Conservation (phyloP, 2,888 invertebrate species). For the Drosophila yooni region DNA sequence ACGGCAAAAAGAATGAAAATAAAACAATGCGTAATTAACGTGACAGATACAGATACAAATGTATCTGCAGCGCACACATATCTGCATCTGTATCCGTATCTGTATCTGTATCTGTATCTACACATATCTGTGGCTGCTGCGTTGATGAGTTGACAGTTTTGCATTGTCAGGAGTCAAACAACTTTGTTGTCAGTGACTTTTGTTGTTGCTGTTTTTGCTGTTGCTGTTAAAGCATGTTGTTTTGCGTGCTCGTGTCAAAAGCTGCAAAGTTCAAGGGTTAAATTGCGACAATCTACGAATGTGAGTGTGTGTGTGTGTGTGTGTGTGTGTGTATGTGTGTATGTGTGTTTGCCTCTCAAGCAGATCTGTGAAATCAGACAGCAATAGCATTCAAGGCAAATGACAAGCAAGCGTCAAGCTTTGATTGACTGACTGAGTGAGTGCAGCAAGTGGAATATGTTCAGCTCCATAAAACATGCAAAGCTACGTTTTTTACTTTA, state of each 20-base stretch:
- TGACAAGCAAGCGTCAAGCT: constrained; percentile 32
- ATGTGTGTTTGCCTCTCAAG: constrained; percentile 6
- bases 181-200: constrained; percentile 60
- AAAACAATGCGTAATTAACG: constrained; percentile 80
- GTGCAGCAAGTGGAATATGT: constrained; percentile 10
- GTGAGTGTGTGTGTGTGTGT: background rate
- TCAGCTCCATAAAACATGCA: background rate
- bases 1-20: constrained; percentile 16
- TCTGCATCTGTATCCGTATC: constrained; percentile 13
- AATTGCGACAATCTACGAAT: constrained; percentile 47
- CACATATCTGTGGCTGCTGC: constrained; percentile 24
- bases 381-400: constrained; percentile 22
- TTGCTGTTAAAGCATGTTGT: constrained; percentile 10
- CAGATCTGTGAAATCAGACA: constrained; percentile 10
- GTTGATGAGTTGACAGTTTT: constrained; percentile 68
- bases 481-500: background rate
- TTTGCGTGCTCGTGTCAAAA: constrained; percentile 57
- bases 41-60: constrained; percentile 51
- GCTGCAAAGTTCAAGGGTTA: constrained; percentile 77
- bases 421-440: constrained; percentile 37
- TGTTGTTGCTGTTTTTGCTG: constrained; percentile 32
- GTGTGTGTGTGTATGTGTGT: constrained; percentile 3
- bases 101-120: constrained; percentile 11
- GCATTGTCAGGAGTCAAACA: constrained; percentile 78
- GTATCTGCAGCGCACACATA: constrained; percentile 16